phyloP scores from a whole-genome alignment of 2,797 vertebrate species.

The Ctenochaetus hawaiiensis region DNA sequence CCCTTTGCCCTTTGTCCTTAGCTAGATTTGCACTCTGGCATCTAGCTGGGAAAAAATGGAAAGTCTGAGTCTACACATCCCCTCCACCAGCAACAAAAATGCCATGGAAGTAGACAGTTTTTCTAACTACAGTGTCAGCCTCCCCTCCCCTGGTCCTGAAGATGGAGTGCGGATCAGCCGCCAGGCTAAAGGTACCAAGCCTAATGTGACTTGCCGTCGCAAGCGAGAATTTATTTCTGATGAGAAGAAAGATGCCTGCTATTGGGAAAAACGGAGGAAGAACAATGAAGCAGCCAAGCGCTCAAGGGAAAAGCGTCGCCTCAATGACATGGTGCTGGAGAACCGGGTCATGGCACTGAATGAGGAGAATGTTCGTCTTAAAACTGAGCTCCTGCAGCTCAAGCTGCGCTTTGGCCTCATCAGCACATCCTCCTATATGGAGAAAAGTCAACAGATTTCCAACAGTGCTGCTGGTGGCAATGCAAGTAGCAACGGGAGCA shows the following conservation, averaged over 20 bases:
- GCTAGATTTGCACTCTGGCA: slow-evolving; percentile 74
- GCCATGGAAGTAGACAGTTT: slow-evolving; percentile 74
- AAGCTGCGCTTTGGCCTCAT: slow-evolving; percentile 90
- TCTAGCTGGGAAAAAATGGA: slow-evolving; percentile 80
- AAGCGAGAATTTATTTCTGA: slow-evolving; percentile 90
- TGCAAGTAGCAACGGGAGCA: slow-evolving; percentile 54
- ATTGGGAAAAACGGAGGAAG: slow-evolving; percentile 91
- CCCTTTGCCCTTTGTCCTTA: slow-evolving; percentile 60
- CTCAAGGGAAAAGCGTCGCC: slow-evolving; percentile 88
- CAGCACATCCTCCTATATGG: slow-evolving; percentile 86
- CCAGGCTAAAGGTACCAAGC: slow-evolving; percentile 79
- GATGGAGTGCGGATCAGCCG: slow-evolving; percentile 61
- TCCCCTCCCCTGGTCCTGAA: slow-evolving; percentile 73
- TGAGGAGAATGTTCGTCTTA: slow-evolving; percentile 88
- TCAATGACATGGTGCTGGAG: slow-evolving; percentile 90
- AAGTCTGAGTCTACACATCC: slow-evolving; percentile 79
- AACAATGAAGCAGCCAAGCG: slow-evolving; percentile 91
- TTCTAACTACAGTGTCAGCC: slow-evolving; percentile 70
- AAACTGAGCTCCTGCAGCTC: slow-evolving; percentile 88
- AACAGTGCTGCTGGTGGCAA: slow-evolving; percentile 39
- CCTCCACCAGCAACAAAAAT: slow-evolving; percentile 72
- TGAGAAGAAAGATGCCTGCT: slow-evolving; percentile 91
- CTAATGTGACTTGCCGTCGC: slow-evolving; percentile 79
- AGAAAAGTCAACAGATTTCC: slow-evolving; percentile 87
- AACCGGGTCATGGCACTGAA: slow-evolving; percentile 89